These are phyloP conservation scores for Clavelina lepadiformis DNA, from an alignment of 23 tunicate species.

Conservation along the genomic window DNA sequence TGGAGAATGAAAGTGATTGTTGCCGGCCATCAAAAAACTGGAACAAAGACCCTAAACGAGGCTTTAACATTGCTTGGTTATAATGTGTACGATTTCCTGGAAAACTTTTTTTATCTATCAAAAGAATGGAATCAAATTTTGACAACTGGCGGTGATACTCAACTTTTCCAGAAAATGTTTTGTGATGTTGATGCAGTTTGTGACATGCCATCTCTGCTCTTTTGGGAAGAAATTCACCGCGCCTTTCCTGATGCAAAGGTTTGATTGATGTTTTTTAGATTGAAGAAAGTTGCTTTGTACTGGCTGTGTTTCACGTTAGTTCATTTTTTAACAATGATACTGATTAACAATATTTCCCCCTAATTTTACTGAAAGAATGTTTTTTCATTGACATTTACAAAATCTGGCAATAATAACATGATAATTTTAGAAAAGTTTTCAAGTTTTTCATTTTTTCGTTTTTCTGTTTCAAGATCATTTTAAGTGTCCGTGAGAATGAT, in stretches of 20 bases:
- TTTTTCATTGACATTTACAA: not conserved
- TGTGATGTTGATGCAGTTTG: slow-evolving; percentile 16
- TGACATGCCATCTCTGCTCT: slow-evolving; percentile 8
- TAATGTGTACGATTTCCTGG: slow-evolving; percentile 20
- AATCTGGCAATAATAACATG: not conserved
- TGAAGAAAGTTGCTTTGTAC: too few relatives aligned
- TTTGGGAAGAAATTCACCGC: slow-evolving; percentile 17
- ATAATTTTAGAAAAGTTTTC: not conserved
- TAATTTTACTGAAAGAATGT: not conserved
- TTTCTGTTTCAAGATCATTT: slow-evolving; percentile 11
- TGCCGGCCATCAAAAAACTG: slow-evolving; percentile 33
- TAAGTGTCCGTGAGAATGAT: slow-evolving; percentile 21
- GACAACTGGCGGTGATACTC: not conserved
- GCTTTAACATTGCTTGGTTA: slow-evolving; percentile 13
- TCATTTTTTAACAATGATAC: too few relatives aligned
- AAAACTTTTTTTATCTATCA: slow-evolving; percentile 2
- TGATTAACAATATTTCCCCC: too few relatives aligned
- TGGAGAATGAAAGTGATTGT: slow-evolving; percentile 20
- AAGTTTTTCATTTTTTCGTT: not conserved
- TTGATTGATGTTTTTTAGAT: not conserved
- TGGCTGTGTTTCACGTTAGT: too few relatives aligned
- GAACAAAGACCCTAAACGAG: slow-evolving; percentile 7
- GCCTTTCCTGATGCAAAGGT: slow-evolving; percentile 29
- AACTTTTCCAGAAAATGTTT: slow-evolving; percentile 13
- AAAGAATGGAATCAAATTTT: slow-evolving; percentile 14